Percentiles rank a stretch among this genome's conserved stretches.
These are phyloP conservation scores for Tortricodes alternella DNA, from an alignment of 2,888 invertebrate species.

Conservation along the genomic window DNA sequence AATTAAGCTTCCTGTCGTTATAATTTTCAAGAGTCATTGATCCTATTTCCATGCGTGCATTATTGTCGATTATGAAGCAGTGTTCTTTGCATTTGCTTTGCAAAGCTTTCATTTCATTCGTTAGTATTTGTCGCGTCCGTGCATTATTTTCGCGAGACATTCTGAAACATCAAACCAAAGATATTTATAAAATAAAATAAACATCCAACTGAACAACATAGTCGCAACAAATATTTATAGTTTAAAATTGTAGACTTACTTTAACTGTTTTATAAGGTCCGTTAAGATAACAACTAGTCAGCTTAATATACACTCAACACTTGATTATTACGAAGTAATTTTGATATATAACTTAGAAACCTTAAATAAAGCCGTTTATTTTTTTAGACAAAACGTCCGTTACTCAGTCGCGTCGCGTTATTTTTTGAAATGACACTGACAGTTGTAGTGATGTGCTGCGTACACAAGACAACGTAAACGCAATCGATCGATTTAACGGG, in stretches of 20 bases:
- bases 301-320: not conserved
- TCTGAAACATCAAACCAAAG: constrained; percentile 39
- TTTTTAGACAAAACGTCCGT: not conserved
- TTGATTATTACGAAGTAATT: not conserved
- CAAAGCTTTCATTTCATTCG: constrained; percentile 56
- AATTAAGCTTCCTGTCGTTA: constrained; percentile 49
- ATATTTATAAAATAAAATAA: not conserved
- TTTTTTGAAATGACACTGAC: constrained; percentile 16
- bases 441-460: constrained; percentile 10
- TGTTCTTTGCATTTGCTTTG: constrained; percentile 55
- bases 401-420: not conserved
- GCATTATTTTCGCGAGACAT: constrained; percentile 53
- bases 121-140: constrained; percentile 51
- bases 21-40: constrained; percentile 46
- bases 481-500: not conserved
- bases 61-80: constrained; percentile 56
- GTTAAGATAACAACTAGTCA: not conserved
- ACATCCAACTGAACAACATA: not conserved
- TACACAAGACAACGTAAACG: not conserved
- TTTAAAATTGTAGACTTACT: constrained; percentile 15
- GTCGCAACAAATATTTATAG: not conserved
- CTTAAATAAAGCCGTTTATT: not conserved
- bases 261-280: not conserved
- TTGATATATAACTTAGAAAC: not conserved
- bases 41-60: constrained; percentile 48